These are phyloP conservation scores for Euwallacea fornicatus DNA, from an alignment of 1,140 invertebrate species.

Conservation along the genomic window DNA sequence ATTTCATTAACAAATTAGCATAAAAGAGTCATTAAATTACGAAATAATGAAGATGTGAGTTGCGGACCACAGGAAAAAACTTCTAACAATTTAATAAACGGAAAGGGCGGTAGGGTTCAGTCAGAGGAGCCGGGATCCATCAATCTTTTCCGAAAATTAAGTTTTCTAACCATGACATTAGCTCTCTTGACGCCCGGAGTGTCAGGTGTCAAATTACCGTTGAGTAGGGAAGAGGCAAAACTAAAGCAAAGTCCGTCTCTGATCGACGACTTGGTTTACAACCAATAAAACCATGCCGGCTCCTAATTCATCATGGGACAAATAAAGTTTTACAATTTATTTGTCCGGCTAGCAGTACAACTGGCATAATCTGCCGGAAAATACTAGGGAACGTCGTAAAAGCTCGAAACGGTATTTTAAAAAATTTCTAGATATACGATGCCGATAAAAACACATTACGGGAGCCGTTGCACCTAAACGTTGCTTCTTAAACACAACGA, in stretches of 20 bases:
- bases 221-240: no score
- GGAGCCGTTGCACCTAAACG: neutral
- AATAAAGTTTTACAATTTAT: slow-evolving; percentile 1
- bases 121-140: neutral
- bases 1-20: slow-evolving; percentile 3
- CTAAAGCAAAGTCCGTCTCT: no score
- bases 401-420: slow-evolving; percentile 13
- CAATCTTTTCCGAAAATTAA: slow-evolving; percentile 4
- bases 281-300: no score
- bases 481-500: slow-evolving; percentile 6
- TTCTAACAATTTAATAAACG: slow-evolving; percentile 5
- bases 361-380: neutral
- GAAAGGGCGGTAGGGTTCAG: neutral
- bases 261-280: no score
- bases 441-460: slow-evolving; percentile 17
- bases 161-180: neutral
- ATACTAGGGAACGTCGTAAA: slow-evolving; percentile 13
- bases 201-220: no score
- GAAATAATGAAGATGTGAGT: slow-evolving; percentile 1
- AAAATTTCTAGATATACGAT: slow-evolving; percentile 2
- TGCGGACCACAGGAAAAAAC: neutral
- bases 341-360: neutral
- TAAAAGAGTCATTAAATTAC: slow-evolving; percentile 4
- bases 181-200: no score
- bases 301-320: neutral